Conservation (phyloP, 2,888 invertebrate genomes). For the Eilema caniola region DNA sequence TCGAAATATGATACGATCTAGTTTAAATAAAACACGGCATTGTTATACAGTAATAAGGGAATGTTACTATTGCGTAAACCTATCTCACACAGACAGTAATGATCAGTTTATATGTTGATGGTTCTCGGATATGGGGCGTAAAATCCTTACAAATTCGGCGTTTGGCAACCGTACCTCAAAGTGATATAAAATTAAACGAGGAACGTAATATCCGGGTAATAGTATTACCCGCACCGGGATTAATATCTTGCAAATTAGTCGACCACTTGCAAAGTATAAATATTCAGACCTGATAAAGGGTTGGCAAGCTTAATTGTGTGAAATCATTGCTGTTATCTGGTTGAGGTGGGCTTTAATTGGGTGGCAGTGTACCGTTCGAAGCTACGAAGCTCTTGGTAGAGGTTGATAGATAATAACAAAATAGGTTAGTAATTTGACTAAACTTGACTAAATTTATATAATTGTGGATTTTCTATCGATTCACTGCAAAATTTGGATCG, state of each 20-base stretch:
- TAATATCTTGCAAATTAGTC: conserved; percentile 52
- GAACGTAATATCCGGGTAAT: conserved; percentile 53
- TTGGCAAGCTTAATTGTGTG: conserved; percentile 31
- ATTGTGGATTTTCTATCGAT: too few relatives aligned
- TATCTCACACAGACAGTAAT: not conserved
- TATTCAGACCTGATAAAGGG: conserved; percentile 45
- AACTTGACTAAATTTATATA: too few relatives aligned
- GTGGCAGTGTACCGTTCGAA: not conserved
- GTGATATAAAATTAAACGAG: conserved; percentile 46
- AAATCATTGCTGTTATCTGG: conserved; percentile 22
- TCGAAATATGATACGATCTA: not conserved
- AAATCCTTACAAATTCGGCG: not conserved
- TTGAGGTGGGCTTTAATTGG: conserved; percentile 18
- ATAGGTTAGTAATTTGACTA: not conserved
- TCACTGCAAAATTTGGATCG: too few relatives aligned
- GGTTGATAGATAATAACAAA: not conserved
- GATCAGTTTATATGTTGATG: not conserved
- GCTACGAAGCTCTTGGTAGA: not conserved
- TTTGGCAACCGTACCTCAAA: conserved; percentile 11
- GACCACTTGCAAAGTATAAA: conserved; percentile 47
- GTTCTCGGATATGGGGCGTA: not conserved
- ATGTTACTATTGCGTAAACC: not conserved
- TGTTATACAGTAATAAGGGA: not conserved
- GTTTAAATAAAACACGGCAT: not conserved
- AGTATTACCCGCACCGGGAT: conserved; percentile 56